A percentile compares a stretch with the other conserved stretches of the same genome.
phyloP scores from a whole-genome alignment of 2,113 vertebrate species.

The human (Homo sapiens) region DNA sequence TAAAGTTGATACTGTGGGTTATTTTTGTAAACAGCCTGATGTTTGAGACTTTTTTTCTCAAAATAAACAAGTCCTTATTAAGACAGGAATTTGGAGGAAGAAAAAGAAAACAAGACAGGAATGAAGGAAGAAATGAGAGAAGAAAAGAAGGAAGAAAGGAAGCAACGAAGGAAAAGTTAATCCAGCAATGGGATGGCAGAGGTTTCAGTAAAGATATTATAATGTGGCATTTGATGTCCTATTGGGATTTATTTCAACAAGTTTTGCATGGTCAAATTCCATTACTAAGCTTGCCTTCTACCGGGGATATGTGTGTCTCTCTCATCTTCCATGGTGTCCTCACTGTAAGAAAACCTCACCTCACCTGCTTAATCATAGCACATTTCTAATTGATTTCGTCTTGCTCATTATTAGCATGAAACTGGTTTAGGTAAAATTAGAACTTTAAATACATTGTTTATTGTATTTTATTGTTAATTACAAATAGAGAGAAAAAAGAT shows the following conservation, averaged over 20 bases:
- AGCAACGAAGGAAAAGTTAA: neutral
- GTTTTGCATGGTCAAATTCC: conserved; percentile 84
- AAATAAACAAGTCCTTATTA: conserved; percentile 67
- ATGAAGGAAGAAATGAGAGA: neutral
- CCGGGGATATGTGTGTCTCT: conserved; percentile 76
- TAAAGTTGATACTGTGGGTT: conserved; percentile 64
- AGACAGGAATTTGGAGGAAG: conserved; percentile 65
- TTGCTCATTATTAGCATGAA: conserved; percentile 56
- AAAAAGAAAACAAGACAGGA: neutral
- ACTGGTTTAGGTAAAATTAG: conserved; percentile 60
- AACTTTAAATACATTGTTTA: neutral
- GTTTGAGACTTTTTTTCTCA: conserved; percentile 65
- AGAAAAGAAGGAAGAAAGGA: neutral
- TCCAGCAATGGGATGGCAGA: conserved; percentile 21
- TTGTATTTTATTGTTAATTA: neutral
- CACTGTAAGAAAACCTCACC: conserved; percentile 75
- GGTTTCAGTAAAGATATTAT: conserved; percentile 77
- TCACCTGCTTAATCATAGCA: conserved; percentile 77
- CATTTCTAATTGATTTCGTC: conserved; percentile 81
- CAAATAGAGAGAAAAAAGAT: neutral
- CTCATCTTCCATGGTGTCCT: conserved; percentile 75
- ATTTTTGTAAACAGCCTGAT: conserved; percentile 67
- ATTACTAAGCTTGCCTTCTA: conserved; percentile 82
- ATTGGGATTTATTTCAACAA: conserved; percentile 78
- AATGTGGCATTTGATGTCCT: conserved; percentile 79